phyloP scores from a whole-genome alignment of 2,113 vertebrate genomes.

The Dasypus novemcinctus region DNA sequence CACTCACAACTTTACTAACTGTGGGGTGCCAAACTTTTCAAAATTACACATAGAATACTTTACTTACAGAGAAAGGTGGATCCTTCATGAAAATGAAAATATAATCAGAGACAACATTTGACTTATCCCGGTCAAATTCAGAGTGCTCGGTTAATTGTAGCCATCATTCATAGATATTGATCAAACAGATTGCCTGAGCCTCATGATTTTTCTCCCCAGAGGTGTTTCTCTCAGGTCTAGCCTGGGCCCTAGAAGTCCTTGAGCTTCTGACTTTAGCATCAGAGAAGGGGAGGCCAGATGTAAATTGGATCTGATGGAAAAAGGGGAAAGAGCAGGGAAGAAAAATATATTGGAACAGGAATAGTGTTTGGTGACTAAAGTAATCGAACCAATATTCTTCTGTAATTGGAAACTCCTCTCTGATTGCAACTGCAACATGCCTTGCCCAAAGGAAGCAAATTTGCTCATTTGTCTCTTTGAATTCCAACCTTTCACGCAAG shows the following conservation, averaged over 20 bases:
- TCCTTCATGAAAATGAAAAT: neutral
- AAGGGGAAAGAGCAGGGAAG: no score
- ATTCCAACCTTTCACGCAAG: neutral
- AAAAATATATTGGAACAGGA: neutral
- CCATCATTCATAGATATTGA: neutral
- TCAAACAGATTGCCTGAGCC: neutral
- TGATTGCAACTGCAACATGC: fast-evolving
- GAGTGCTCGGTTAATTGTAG: neutral
- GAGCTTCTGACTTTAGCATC: neutral
- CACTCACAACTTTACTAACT: neutral
- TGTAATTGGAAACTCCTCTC: neutral
- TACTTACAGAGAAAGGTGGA: neutral
- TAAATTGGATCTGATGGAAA: neutral
- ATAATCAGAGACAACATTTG: neutral
- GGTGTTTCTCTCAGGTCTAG: neutral
- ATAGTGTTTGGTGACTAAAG: neutral
- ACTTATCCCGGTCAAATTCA: neutral
- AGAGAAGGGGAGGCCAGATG: neutral
- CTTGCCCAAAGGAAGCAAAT: neutral
- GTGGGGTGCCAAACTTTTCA: neutral
- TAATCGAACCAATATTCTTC: neutral
- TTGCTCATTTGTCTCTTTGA: neutral
- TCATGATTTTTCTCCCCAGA: neutral
- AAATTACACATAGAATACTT: neutral
- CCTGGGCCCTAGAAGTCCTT: neutral